Evolutionary conservation across 2,797 vertebrate genomes (phyloP).

Genomic region (Gambusia yucatana): DNA sequence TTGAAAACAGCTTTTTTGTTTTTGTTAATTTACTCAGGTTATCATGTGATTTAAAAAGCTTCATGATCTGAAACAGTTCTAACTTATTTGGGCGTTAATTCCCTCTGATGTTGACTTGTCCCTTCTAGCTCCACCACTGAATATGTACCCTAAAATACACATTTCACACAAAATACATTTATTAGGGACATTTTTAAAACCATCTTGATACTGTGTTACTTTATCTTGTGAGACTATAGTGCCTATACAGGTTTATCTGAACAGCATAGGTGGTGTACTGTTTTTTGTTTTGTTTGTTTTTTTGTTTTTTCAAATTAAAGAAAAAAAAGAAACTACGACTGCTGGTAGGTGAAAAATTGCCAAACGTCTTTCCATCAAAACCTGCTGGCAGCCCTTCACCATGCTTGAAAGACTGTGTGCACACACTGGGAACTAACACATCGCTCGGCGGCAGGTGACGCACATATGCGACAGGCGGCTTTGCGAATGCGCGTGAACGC

Average conservation of each 20-base stretch:
- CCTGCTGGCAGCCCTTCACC: slow-evolving; percentile 37
- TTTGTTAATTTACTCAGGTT: not conserved
- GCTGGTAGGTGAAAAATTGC: not conserved
- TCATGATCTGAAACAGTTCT: not conserved
- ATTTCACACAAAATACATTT: not conserved
- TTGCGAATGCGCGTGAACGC: slow-evolving; percentile 13
- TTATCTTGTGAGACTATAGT: not conserved
- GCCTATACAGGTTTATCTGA: too few species aligned
- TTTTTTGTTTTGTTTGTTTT: too few species aligned
- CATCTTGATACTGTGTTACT: not conserved
- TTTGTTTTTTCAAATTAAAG: too few species aligned
- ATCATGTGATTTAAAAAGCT: not conserved
- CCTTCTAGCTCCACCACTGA: too few species aligned
- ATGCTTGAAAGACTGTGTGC: slow-evolving; percentile 51
- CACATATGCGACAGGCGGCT: slow-evolving; percentile 5
- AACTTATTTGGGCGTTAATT: not conserved
- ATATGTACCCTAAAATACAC: too few species aligned
- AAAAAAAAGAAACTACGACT: not conserved
- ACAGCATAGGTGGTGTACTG: not conserved
- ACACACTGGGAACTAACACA: slow-evolving; percentile 58
- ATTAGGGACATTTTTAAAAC: not conserved
- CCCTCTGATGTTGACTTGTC: too few species aligned
- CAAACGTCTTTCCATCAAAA: slow-evolving; percentile 17
- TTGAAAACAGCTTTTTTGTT: not conserved
- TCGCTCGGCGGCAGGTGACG: slow-evolving; percentile 30